Percentiles rank a stretch among this genome's conserved stretches.
Evolutionary conservation across 2,797 vertebrate species (phyloP).

Genomic region (Melanotaenia trifasciata): DNA sequence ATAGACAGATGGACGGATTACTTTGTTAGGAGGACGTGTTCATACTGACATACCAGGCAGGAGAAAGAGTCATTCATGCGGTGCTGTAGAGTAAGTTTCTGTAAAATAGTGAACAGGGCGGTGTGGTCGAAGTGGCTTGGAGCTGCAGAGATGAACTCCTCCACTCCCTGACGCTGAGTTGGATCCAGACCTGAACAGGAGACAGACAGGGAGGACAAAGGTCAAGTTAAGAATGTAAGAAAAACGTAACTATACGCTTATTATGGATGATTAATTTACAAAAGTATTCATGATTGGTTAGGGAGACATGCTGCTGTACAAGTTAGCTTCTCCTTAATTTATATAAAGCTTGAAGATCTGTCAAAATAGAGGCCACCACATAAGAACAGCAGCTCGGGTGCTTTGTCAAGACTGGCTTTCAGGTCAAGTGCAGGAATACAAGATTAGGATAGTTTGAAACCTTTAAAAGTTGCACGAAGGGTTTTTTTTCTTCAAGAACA

Average conservation of each 20-base stretch:
- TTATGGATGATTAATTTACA: neutral
- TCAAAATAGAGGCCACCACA: neutral
- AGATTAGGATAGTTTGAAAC: neutral
- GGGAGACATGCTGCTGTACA: neutral
- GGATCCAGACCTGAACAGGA: conserved; percentile 86
- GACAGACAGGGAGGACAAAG: neutral
- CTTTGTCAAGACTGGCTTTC: neutral
- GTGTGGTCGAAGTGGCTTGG: conserved; percentile 92
- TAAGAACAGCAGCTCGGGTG: neutral
- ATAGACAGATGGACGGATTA: no score
- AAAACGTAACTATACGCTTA: neutral
- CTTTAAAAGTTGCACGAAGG: neutral
- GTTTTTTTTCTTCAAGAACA: neutral
- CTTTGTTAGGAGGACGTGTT: no score
- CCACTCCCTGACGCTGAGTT: conserved; percentile 92
- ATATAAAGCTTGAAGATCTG: neutral
- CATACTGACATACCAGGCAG: conserved; percentile 90
- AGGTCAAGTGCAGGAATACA: neutral
- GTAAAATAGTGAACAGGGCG: conserved; percentile 90
- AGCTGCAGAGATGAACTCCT: conserved; percentile 92
- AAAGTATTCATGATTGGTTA: neutral
- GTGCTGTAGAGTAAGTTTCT: conserved; percentile 93
- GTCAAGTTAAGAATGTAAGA: neutral
- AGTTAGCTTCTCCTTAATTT: neutral
- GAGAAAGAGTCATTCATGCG: conserved; percentile 98